Base-by-base conservation (phyloP, 2,888 invertebrate genomes). In the Dasypolia templi region DNA sequence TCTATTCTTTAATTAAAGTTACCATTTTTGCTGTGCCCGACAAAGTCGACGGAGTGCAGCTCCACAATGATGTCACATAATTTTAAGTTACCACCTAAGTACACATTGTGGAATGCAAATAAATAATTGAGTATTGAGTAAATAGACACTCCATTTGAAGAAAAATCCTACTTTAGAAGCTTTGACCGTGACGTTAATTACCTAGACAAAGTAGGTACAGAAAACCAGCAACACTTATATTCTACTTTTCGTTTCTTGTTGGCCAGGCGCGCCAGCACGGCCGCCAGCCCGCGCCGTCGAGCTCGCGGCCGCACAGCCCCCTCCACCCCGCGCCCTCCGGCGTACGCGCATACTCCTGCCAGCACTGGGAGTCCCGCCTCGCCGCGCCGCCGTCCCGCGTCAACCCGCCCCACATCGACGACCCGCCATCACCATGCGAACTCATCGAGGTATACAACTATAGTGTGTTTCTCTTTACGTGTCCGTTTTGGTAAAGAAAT, bases 261-360 rank as follows among this genome's bases (percentile, higher is more conserved):
- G 32, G 22, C 26, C 89, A 96, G 96, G 94, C 95, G 95, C 95
- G 95, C 93, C 96, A 96, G 95, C 97, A 96, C 96, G 94, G 96
- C 94, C 95, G 95, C 91, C 95, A 92, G 93, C 95, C 95, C 91
- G 94, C 92, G 95, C 96, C 94, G 96, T 93, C 92, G 95, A 96
- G 94, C 93, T 96, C 93, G 96, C 95, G 89, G 92, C 93, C 90
- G 94, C 94, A 86, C 95, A 96, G 93, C 91, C 96, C 96, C 91
- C 89, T 96, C 93, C 94, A 97, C 95, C 93, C 97, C 94, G 93
- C 96, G 90, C 96, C 96, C 87, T 95, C 93, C 94, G 96, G 95
- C 94, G 96, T 96, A 93, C 96, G 95, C 92, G 96, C 95, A 88
- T 97, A 94, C 96, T 97, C 95, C 92, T 97, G 95, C 96, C 97